Conservation (phyloP, 1,140 invertebrate genomes). For the Drosophila sulfurigaster region DNA sequence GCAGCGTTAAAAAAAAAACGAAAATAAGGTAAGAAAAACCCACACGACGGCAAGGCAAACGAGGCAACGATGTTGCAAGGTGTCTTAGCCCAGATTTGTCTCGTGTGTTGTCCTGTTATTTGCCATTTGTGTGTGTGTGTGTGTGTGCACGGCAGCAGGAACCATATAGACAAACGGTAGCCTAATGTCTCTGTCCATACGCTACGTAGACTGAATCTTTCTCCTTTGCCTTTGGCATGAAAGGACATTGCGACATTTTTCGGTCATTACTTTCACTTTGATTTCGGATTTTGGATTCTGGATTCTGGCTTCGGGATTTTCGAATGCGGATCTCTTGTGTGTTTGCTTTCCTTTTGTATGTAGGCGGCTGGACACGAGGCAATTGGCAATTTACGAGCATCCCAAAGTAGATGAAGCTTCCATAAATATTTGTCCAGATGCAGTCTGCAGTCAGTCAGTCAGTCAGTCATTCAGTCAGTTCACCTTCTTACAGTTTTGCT, state of each 20-base stretch:
- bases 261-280: conserved; percentile 81
- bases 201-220: conserved; percentile 2
- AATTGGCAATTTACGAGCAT: conserved; percentile 59
- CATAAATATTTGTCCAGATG: conserved; percentile 80
- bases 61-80: conserved; percentile 71
- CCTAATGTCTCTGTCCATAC: conserved; percentile 73
- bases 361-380: conserved; percentile 49
- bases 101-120: conserved; percentile 67
- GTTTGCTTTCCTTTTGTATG: conserved; percentile 51
- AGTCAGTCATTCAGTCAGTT: not conserved
- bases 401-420: conserved; percentile 52
- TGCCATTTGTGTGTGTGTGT: conserved; percentile 5
- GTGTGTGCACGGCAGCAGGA: conserved; percentile 23
- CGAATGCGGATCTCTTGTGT: conserved; percentile 54
- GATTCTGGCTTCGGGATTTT: conserved; percentile 20
- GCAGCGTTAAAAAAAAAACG: conserved; percentile 24
- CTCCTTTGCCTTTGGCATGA: not conserved
- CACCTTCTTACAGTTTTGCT: not conserved
- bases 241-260: conserved; percentile 5
- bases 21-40: conserved; percentile 9
- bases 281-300: conserved; percentile 53
- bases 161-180: conserved; percentile 61
- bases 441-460: conserved; percentile 10
- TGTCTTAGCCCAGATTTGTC: conserved; percentile 82
- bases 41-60: conserved; percentile 45